A percentile compares a stretch with the other conserved stretches of the same genome.
phyloP scores from a whole-genome alignment of 1,140 invertebrate genomes.

The Drosophila rufa region DNA sequence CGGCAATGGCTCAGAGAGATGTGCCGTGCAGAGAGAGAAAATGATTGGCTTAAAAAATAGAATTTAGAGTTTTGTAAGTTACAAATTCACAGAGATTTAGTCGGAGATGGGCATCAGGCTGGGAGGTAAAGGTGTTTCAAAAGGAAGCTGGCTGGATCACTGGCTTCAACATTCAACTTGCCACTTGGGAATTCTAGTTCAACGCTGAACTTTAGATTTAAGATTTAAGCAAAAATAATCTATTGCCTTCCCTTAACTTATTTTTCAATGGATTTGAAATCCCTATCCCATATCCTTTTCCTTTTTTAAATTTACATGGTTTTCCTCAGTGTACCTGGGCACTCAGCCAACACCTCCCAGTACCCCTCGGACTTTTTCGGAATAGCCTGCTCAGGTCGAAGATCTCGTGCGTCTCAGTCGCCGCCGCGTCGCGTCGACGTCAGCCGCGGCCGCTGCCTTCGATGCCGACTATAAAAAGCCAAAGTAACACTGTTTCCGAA shows the following conservation, averaged over 20 bases:
- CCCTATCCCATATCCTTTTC: not conserved
- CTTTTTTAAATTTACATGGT: not conserved
- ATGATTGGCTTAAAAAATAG: no score
- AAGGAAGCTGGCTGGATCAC: no score
- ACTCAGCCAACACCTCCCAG: not conserved
- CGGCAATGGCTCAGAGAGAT: constrained; percentile 38
- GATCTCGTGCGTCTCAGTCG: constrained; percentile 10
- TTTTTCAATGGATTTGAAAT: no score
- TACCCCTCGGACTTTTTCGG: constrained; percentile 2
- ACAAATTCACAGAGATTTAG: no score
- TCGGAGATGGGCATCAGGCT: no score
- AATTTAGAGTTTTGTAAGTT: no score
- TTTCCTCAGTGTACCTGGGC: constrained; percentile 4
- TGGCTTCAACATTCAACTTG: no score
- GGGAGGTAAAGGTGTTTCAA: no score
- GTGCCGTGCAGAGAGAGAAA: constrained; percentile 5
- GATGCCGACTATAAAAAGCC: constrained; percentile 73
- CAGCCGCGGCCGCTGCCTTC: constrained; percentile 5
- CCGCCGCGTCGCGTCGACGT: constrained; percentile 2
- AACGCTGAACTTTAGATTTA: no score
- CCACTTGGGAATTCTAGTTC: no score
- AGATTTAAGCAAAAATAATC: no score
- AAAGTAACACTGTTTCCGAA: constrained; percentile 78
- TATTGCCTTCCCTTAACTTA: no score
- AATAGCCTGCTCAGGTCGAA: constrained; percentile 20